Evolutionary conservation across 2,888 invertebrate species (phyloP).

Genomic region (Torymus aiolomorphi): DNA sequence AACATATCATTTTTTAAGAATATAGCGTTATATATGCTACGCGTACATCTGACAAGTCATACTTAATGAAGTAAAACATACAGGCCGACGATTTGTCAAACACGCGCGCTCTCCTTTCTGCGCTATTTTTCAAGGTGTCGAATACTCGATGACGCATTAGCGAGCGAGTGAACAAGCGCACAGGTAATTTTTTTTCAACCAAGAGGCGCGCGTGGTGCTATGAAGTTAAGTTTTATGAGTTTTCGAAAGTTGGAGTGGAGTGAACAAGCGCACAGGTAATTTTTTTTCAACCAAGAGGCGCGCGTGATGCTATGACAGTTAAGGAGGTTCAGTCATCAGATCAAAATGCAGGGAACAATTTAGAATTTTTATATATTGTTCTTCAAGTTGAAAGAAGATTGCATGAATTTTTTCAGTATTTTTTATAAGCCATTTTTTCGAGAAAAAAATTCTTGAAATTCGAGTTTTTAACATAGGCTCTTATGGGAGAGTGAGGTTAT

Average conservation of each 20-base stretch:
- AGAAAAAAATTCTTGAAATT: too few relatives aligned
- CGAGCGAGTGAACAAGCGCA: background rate
- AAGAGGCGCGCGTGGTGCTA: background rate
- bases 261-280: conserved; percentile 21
- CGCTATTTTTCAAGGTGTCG: conserved; percentile 23
- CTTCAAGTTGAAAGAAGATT: too few relatives aligned
- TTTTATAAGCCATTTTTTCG: too few relatives aligned
- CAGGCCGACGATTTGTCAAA: conserved; percentile 13
- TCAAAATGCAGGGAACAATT: too few relatives aligned
- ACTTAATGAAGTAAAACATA: conserved; percentile 19
- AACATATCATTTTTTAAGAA: too few relatives aligned
- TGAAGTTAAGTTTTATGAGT: conserved; percentile 23
- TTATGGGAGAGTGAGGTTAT: too few relatives aligned
- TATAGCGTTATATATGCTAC: too few relatives aligned
- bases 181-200: conserved; percentile 23
- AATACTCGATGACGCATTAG: conserved; percentile 22
- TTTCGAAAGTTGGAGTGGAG: conserved; percentile 5
- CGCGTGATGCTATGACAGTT: background rate
- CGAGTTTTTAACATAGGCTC: too few relatives aligned
- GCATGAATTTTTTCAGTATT: too few relatives aligned
- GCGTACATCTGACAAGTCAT: conserved; percentile 3
- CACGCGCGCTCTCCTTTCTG: background rate
- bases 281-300: background rate
- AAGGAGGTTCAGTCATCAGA: too few relatives aligned
- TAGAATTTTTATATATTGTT: too few relatives aligned